These are phyloP conservation scores for Arion vulgaris DNA, from an alignment of 1,140 invertebrate genomes.

Conservation along the genomic window DNA sequence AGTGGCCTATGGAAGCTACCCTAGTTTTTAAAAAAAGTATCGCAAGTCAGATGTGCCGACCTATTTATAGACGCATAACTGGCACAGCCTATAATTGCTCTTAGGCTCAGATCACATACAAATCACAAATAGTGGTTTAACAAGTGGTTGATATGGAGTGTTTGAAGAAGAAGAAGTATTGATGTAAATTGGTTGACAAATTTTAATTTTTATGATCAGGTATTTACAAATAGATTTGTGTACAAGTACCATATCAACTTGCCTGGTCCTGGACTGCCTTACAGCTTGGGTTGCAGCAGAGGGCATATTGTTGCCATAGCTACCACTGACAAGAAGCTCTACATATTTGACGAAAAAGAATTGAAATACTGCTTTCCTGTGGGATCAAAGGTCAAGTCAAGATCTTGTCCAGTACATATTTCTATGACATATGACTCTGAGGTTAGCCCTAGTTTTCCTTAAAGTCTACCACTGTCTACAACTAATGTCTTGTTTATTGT, in stretches of 20 bases:
- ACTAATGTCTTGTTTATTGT: too few species aligned
- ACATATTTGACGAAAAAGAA: conserved; percentile 16
- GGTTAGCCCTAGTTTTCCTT: neutral
- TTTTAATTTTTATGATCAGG: conserved; percentile 12
- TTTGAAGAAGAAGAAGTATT: too few species aligned
- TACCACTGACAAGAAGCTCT: neutral
- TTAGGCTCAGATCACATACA: too few species aligned
- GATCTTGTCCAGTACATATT: conserved; percentile 19
- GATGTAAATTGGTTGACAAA: too few species aligned
- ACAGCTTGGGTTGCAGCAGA: conserved; percentile 29
- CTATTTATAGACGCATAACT: too few species aligned
- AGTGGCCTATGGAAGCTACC: too few species aligned
- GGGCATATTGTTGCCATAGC: conserved; percentile 21
- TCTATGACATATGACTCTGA: conserved; percentile 15
- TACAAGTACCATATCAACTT: conserved; percentile 9
- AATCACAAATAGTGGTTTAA: too few species aligned
- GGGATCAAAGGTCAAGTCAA: conserved; percentile 20
- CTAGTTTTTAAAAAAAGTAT: too few species aligned
- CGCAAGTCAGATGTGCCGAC: too few species aligned
- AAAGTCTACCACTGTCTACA: too few species aligned
- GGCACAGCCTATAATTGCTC: too few species aligned
- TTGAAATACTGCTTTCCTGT: neutral
- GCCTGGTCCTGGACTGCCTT: conserved; percentile 11
- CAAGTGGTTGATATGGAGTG: too few species aligned
- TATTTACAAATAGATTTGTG: conserved; percentile 33